Base-by-base conservation (phyloP, 2,797 vertebrate species). In the Florisuga fusca region DNA sequence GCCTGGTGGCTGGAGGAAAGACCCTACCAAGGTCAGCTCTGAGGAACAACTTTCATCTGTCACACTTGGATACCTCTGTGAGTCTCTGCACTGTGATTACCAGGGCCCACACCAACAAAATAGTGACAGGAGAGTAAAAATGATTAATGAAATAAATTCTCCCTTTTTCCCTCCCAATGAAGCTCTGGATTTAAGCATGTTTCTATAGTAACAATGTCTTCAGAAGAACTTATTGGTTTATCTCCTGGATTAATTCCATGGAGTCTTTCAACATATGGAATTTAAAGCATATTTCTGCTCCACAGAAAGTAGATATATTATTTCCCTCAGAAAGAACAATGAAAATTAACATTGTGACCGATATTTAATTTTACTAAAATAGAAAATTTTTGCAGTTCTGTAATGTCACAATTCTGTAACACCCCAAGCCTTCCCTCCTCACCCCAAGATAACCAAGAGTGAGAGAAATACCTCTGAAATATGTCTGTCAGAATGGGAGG, bases 161-260 rank as follows among this genome's bases (percentile, higher is more conserved):
- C 21, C 25, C n/a, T 64, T 89, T 68, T 54, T 87, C 64, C 45
- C 62, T 87, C 83, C 50, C 43, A 66, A 12, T 10, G 12, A 75
- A 46, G 34, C 66, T 93, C 69, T 83, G 69, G 43, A 78, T 80
- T 61, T 83, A 87, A 55, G 33, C 34, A 75, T 58, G 91, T 94
- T 95, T 94, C 84, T 94, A 69, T 75, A 81, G 78, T 62, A 95
- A 93, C 84, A 91, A 77, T 53, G 14, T 57, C 84, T 84, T 84
- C 43, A 59, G 75, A 66, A 54, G 29, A 83, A 53, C 86, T 67
- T 74, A 7, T 41, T 87, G 54, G 15, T 82, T 90, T 93, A 64
- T 80, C 45, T 87, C 29, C 58, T 80, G 33, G 69, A 75, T 78
- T 92, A 83, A 74, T 92, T 92, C 36, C 89, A 54, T 71, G 34